Evolutionary conservation across 2,888 invertebrate species (phyloP).

Genomic region (Eledona agricola): DNA sequence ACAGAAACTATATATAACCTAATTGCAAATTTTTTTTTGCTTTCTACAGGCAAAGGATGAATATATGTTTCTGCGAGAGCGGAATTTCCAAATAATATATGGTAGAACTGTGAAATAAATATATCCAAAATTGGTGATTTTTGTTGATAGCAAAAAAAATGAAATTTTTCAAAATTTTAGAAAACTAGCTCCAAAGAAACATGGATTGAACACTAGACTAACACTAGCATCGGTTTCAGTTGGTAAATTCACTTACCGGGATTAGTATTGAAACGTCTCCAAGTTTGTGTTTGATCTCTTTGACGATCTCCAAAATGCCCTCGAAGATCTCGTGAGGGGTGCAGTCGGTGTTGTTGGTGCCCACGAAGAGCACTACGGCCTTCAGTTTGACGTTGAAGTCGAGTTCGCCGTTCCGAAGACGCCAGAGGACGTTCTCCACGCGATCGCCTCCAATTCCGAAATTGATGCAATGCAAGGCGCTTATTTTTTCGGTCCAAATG

Average conservation of each 20-base stretch:
- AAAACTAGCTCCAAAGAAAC: no score
- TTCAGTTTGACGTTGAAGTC: conserved; percentile 73
- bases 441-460: conserved; percentile 75
- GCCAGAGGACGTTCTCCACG: conserved; percentile 75
- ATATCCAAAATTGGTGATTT: no score
- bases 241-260: conserved; percentile 66
- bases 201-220: no score
- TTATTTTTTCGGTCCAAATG: conserved; percentile 72
- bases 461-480: conserved; percentile 74
- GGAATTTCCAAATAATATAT: no score
- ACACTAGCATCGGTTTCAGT: no score
- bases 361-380: conserved; percentile 71
- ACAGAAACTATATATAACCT: no score
- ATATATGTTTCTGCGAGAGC: no score
- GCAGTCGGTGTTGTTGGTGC: conserved; percentile 73
- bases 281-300: conserved; percentile 66
- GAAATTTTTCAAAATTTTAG: no score
- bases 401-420: conserved; percentile 73
- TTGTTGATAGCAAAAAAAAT: no score
- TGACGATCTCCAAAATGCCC: conserved; percentile 70
- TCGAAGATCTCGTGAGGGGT: conserved; percentile 70
- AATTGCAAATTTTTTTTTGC: no score
- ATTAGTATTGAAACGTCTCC: conserved; percentile 66
- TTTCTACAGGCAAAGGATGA: no score
- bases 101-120: no score